A percentile compares a stretch with the other conserved stretches of the same genome.
Evolutionary conservation across 2,888 invertebrate genomes (phyloP).

Genomic region (Heteropelma amictum): DNA sequence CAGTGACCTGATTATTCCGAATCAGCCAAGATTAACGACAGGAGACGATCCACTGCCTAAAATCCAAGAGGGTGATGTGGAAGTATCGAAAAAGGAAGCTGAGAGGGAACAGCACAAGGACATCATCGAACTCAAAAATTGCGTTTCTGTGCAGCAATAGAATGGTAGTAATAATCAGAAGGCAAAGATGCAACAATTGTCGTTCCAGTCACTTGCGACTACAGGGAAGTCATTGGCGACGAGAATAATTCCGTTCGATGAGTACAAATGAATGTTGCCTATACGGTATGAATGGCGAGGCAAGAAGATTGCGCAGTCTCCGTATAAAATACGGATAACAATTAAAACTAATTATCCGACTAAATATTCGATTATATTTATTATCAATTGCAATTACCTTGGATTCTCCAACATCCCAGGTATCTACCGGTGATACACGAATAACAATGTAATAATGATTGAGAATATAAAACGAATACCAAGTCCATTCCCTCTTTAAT

Average conservation of each 20-base stretch:
- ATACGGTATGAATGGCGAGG: constrained; percentile 63
- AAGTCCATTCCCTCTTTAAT: neutral
- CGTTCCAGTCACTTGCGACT: constrained; percentile 70
- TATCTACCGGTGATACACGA: neutral
- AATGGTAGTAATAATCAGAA: constrained; percentile 73
- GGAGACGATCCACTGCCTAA: constrained; percentile 79
- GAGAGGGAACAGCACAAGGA: constrained; percentile 73
- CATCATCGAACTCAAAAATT: constrained; percentile 79
- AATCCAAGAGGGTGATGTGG: constrained; percentile 71
- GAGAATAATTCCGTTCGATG: constrained; percentile 70
- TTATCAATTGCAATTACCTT: neutral
- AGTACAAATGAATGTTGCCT: constrained; percentile 75
- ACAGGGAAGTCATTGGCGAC: constrained; percentile 68
- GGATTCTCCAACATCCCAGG: neutral
- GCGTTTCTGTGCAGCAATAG: constrained; percentile 78
- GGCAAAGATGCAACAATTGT: constrained; percentile 71
- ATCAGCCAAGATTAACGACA: constrained; percentile 86
- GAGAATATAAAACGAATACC: neutral
- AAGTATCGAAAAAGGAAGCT: constrained; percentile 73
- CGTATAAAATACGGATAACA: constrained; percentile 70
- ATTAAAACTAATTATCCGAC: too few species aligned
- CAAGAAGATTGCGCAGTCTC: constrained; percentile 72
- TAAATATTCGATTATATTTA: too few species aligned
- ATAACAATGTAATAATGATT: neutral
- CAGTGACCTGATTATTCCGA: constrained; percentile 90